Base-by-base conservation (phyloP, 53 echinoderm and acorn worm species). In the Zoroaster sp. region DNA sequence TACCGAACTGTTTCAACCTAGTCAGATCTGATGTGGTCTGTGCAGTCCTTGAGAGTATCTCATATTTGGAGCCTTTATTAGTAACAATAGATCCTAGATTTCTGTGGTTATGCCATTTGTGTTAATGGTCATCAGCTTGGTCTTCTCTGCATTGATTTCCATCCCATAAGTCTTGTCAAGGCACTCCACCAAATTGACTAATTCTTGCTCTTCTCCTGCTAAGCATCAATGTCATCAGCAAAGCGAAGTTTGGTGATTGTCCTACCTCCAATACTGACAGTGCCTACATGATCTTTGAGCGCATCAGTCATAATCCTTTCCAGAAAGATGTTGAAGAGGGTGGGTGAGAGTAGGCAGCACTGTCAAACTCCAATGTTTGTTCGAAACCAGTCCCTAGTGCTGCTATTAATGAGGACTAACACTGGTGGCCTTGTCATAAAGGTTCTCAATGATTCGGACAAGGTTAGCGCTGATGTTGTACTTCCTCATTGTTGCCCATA, bases 241-340 rank as follows among this genome's bases (percentile, higher is more conserved):
- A 55, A 90, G 5, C 83, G 55, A 5, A 83, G 23, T 13, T 91
- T 83, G 75, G 47, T 75, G 75, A 51, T 49, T 21, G 44, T 9
- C 42, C 47, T 59, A 12, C 91, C 72, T 83, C 83, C 49, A 23
- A 71, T 66, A 40, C 59, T 83, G 85, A 47, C 86, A 13, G 17
- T 75, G 3, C 69, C 53, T 76, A 35, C 42, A 75, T 87, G 68
- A 5, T 80, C 67, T 79, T 87, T 69, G 10, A 86, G 51, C 0
- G 74, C 78, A 35, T 89, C 89, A 71, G 5, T 68, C 92, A 92
- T 92, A 10, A 88, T 88, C 32, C 13, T 55, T 28, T 93, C 90
- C 32, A 78, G 30, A 52, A 80, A 90, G 14, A 93, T 74, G 82
- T 93, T 93, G 69, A 93, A 92, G 4, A 92, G 83, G 9, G 44